phyloP scores from a whole-genome alignment of 2,113 vertebrate species.

The Cairina moschata region DNA sequence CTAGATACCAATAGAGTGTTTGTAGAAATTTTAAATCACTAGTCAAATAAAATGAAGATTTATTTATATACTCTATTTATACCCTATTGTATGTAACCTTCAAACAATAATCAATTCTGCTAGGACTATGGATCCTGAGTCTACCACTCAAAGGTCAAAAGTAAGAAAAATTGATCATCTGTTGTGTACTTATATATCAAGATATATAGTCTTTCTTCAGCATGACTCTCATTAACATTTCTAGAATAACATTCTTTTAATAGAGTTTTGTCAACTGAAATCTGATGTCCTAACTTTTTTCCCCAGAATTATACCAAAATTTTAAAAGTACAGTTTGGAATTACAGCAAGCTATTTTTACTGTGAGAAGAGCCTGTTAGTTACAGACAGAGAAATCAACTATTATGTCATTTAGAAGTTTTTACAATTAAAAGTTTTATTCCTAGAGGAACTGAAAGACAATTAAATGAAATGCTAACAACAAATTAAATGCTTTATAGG shows the following conservation, averaged over 20 bases:
- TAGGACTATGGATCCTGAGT: constrained; percentile 31
- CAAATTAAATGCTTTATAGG: constrained; percentile 84
- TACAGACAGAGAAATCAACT: constrained; percentile 75
- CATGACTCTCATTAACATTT: constrained; percentile 20
- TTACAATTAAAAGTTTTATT: constrained; percentile 83
- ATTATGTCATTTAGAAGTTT: constrained; percentile 78
- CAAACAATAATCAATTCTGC: constrained; percentile 30
- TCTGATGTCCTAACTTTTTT: neutral
- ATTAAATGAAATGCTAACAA: constrained; percentile 81
- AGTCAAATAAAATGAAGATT: constrained; percentile 58
- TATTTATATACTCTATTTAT: constrained; percentile 29
- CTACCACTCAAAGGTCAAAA: constrained; percentile 45
- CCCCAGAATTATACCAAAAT: neutral
- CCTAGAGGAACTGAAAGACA: constrained; percentile 77
- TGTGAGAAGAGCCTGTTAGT: constrained; percentile 70
- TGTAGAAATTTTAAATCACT: neutral
- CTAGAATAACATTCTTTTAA: constrained; percentile 24
- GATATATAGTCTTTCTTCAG: constrained; percentile 15
- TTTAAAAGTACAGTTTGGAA: constrained; percentile 30
- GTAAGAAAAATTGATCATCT: constrained; percentile 57
- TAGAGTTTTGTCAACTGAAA: constrained; percentile 37
- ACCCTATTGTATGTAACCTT: constrained; percentile 39
- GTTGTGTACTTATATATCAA: constrained; percentile 47
- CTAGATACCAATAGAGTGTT: neutral
- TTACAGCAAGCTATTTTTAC: constrained; percentile 32